Conservation (phyloP, 1,140 invertebrate genomes). For the Vollenhovia emeryi region DNA sequence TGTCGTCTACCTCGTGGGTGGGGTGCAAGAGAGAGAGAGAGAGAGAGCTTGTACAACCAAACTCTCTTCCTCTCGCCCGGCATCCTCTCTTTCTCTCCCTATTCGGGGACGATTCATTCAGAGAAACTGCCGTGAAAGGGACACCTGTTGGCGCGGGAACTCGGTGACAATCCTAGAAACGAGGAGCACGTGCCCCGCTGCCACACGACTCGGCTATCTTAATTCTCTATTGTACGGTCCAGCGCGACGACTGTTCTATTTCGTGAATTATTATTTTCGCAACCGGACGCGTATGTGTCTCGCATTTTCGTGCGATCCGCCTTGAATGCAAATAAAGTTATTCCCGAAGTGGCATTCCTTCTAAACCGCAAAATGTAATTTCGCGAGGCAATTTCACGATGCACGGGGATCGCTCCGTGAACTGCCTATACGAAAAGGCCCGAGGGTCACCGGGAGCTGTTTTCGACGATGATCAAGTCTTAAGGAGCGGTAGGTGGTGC, state of each 20-base stretch:
- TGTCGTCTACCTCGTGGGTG: constrained; percentile 83
- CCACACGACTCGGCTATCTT: constrained; percentile 8
- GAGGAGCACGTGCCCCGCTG: constrained; percentile 70
- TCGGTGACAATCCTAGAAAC: constrained; percentile 83
- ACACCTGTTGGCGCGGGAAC: constrained; percentile 84
- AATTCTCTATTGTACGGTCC: not conserved
- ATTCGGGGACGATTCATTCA: constrained; percentile 85
- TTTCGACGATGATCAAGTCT: constrained; percentile 71
- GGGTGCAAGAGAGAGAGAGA: constrained; percentile 78
- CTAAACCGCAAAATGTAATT: constrained; percentile 18
- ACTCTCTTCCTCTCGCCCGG: constrained; percentile 74
- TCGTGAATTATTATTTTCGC: constrained; percentile 26
- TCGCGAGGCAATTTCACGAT: constrained; percentile 30
- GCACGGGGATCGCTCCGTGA: constrained; percentile 28
- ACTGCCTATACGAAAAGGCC: constrained; percentile 33
- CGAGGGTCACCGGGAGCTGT: constrained; percentile 49
- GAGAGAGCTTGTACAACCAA: constrained; percentile 79
- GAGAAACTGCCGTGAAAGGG: constrained; percentile 86
- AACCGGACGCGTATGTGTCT: not conserved
- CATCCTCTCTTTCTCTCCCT: constrained; percentile 64
- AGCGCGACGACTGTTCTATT: not conserved
- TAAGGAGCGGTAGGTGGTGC: constrained; percentile 69
- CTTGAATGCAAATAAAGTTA: constrained; percentile 8
- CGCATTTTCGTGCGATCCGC: not conserved
- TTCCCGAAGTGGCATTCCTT: not conserved